Evolutionary conservation across 2,113 vertebrate species (phyloP).

Genomic region (Grus americana): DNA sequence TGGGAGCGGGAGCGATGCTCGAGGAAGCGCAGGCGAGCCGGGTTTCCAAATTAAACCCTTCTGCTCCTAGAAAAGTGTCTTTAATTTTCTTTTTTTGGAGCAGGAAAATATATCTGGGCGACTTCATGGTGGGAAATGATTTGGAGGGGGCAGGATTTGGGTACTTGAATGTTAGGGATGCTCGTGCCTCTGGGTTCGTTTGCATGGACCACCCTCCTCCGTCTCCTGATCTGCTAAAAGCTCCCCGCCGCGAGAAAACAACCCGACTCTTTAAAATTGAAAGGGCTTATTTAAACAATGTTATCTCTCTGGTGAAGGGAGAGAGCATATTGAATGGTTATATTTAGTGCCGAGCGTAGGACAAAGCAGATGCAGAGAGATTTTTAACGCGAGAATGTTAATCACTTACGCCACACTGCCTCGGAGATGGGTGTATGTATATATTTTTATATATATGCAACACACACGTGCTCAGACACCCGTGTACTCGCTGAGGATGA

Average conservation of each 20-base stretch:
- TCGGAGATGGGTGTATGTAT: background rate
- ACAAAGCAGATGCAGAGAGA: conserved; percentile 17
- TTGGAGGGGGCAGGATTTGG: background rate
- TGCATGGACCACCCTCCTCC: background rate
- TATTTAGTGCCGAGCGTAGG: conserved; percentile 5
- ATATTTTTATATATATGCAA: background rate
- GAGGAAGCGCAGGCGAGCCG: background rate
- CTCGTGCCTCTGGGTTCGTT: background rate
- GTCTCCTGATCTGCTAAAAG: conserved; percentile 1
- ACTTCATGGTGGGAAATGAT: background rate
- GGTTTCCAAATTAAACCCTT: background rate
- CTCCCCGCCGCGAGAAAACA: conserved; percentile 2
- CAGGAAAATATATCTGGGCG: background rate
- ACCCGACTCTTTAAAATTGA: conserved; percentile 44
- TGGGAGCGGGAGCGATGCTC: background rate
- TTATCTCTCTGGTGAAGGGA: conserved; percentile 17
- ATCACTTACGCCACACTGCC: background rate
- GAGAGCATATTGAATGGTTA: conserved; percentile 6
- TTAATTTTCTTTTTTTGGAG: background rate
- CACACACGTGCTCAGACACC: background rate
- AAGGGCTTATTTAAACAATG: conserved; percentile 59
- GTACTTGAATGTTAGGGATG: background rate
- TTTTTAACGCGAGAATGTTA: background rate
- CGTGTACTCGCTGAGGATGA: background rate
- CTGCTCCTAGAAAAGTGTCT: background rate